phyloP scores from a whole-genome alignment of 2,113 vertebrate species.

The Gila orcuttii region DNA sequence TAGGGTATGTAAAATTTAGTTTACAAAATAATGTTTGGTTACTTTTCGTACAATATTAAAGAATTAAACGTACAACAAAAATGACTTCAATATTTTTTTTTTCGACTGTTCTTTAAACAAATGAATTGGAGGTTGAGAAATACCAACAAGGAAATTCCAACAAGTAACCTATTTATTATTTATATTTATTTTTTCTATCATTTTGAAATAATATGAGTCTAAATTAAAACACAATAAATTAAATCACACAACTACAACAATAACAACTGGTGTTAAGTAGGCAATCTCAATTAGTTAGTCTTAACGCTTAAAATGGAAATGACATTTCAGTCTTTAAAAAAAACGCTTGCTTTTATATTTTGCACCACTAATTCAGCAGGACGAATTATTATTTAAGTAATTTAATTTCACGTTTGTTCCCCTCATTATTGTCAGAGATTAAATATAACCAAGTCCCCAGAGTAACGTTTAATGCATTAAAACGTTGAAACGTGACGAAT shows the following conservation, averaged over 20 bases:
- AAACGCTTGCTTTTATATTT: constrained; percentile 12
- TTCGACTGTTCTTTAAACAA: constrained; percentile 56
- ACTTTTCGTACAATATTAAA: constrained; percentile 99
- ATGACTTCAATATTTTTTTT: constrained; percentile 88
- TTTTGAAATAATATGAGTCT: not conserved
- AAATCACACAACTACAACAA: not conserved
- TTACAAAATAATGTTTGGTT: constrained; percentile 99
- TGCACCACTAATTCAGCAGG: constrained; percentile 53
- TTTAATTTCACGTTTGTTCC: constrained; percentile 84
- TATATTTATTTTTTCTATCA: constrained; percentile 9
- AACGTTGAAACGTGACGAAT: constrained; percentile 77
- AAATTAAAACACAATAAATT: constrained; percentile 4
- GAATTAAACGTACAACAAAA: constrained; percentile 91
- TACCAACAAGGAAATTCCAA: not conserved
- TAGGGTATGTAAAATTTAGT: constrained; percentile 97
- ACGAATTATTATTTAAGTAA: constrained; percentile 83
- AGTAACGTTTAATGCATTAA: constrained; percentile 78
- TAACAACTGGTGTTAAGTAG: not conserved
- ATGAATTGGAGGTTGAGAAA: not conserved
- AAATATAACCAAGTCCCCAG: constrained; percentile 90
- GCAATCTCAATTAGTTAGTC: not conserved
- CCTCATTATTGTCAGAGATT: constrained; percentile 92
- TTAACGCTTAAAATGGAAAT: constrained; percentile 42
- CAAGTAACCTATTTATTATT: constrained; percentile 7
- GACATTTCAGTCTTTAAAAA: constrained; percentile 20